Evolutionary conservation across 2,797 vertebrate genomes (phyloP).

Genomic region (Spea hammondii): DNA sequence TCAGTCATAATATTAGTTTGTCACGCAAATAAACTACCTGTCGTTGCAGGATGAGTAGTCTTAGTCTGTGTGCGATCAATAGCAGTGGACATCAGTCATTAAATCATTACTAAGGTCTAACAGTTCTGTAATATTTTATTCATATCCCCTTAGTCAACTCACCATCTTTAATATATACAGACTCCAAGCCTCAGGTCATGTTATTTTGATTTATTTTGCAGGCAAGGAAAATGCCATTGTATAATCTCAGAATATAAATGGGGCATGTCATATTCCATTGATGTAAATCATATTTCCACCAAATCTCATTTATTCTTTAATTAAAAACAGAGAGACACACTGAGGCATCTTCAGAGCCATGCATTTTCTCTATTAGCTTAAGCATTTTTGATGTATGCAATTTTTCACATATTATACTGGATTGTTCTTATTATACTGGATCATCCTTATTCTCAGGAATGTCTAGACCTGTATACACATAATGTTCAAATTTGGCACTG

Average conservation of each 20-base stretch:
- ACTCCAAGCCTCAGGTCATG: neutral
- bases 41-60: neutral
- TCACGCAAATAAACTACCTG: neutral
- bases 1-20: neutral
- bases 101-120: conserved; percentile 20
- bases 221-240: conserved; percentile 16
- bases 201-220: conserved; percentile 16
- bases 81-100: conserved; percentile 8
- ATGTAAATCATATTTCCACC: neutral
- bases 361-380: too few relatives aligned
- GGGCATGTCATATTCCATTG: neutral
- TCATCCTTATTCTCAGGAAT: too few relatives aligned
- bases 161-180: neutral
- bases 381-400: neutral
- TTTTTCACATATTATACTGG: neutral
- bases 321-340: conserved; percentile 8
- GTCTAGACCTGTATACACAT: too few relatives aligned
- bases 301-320: neutral
- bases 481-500: too few relatives aligned
- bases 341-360: neutral
- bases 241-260: conserved; percentile 28
- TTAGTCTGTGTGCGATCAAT: neutral
- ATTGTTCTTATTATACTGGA: neutral
- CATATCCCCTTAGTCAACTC: neutral
- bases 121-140: neutral